A percentile compares a stretch with the other conserved stretches of the same genome.
Conservation (phyloP, 2,797 vertebrate species). For the Falco columbarius region DNA sequence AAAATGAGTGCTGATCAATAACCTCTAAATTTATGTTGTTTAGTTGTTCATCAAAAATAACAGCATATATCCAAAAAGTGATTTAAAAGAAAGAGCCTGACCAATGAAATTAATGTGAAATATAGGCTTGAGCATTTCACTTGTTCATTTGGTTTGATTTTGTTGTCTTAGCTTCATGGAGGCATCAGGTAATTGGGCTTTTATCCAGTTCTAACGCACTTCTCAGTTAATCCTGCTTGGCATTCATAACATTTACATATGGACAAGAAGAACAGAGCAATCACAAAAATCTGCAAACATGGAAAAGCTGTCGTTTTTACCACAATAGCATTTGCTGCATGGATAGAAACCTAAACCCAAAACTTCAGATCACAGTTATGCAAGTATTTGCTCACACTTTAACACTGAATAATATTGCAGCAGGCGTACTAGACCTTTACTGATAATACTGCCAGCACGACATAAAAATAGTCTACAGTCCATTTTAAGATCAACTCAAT, state of each 20-base stretch:
- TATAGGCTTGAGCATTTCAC: background rate
- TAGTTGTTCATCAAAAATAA: background rate
- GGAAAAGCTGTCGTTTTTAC: conserved; percentile 62
- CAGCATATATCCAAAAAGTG: background rate
- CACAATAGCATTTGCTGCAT: conserved; percentile 49
- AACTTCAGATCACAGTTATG: conserved; percentile 62
- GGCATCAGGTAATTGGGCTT: conserved; percentile 19
- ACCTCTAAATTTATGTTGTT: background rate
- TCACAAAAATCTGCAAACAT: conserved; percentile 56
- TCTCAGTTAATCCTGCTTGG: conserved; percentile 19
- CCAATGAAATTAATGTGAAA: background rate
- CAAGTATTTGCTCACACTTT: conserved; percentile 68
- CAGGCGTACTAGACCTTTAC: conserved; percentile 46
- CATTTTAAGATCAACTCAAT: conserved; percentile 53
- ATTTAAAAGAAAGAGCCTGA: background rate
- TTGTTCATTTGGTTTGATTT: background rate
- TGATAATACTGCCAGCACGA: conserved; percentile 30
- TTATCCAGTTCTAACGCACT: background rate
- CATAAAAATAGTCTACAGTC: conserved; percentile 51
- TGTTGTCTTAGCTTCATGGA: background rate
- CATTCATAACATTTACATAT: conserved; percentile 52
- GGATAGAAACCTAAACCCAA: conserved; percentile 35
- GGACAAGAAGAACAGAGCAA: conserved; percentile 63
- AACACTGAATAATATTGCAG: conserved; percentile 61
- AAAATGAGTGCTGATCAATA: background rate